Conservation (phyloP, 2,113 vertebrate genomes). For the Centropus unirufus region DNA sequence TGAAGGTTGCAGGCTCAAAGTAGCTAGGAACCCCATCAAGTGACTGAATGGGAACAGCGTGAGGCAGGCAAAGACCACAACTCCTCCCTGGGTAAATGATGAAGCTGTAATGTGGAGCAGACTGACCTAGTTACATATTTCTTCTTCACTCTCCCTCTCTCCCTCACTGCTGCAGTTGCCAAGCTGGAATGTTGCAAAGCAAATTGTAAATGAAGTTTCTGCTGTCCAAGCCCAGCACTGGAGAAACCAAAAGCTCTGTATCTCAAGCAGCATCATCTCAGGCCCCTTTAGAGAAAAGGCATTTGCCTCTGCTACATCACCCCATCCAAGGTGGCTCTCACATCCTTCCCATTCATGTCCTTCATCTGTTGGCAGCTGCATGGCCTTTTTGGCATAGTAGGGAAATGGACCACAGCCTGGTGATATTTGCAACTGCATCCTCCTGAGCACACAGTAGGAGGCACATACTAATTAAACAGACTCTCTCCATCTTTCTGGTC, state of each 20-base stretch:
- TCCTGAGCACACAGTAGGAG: not conserved
- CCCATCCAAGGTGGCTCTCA: not conserved
- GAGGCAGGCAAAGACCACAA: constrained; percentile 54
- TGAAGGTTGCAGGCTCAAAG: constrained; percentile 60
- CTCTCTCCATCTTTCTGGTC: not conserved
- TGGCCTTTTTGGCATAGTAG: not conserved
- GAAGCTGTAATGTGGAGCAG: constrained; percentile 33
- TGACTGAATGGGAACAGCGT: constrained; percentile 58
- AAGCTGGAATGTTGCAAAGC: not conserved
- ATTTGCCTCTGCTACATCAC: not conserved
- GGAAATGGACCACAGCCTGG: not conserved
- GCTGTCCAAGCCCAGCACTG: not conserved
- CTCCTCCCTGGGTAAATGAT: constrained; percentile 54
- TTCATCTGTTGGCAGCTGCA: rapidly evolving
- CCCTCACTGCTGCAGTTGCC: not conserved
- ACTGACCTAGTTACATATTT: constrained; percentile 71
- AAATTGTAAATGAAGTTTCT: constrained; percentile 48
- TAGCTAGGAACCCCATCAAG: constrained; percentile 65
- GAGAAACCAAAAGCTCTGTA: not conserved
- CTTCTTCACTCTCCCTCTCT: not conserved
- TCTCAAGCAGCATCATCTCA: not conserved
- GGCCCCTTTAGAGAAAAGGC: not conserved
- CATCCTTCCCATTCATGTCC: not conserved
- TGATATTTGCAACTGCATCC: not conserved
- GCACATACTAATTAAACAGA: not conserved